phyloP scores from a whole-genome alignment of 2,113 vertebrate genomes.

The Lepisosteus oculatus region DNA sequence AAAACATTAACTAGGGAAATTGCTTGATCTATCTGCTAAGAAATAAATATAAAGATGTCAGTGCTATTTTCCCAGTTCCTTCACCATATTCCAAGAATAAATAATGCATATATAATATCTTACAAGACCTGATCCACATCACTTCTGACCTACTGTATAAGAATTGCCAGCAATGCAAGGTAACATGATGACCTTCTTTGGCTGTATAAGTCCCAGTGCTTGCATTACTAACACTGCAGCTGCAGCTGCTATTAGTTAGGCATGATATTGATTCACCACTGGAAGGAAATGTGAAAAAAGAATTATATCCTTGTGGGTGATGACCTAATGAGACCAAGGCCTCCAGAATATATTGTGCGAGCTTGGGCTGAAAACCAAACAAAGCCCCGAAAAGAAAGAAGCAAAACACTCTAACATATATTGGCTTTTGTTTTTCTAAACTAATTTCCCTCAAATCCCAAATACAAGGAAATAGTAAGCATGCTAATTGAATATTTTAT shows the following conservation, averaged over 20 bases:
- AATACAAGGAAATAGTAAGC: too few species aligned
- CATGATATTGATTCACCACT: background rate
- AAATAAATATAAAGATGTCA: too few species aligned
- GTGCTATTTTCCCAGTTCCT: background rate
- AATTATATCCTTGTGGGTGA: background rate
- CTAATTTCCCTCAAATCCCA: too few species aligned
- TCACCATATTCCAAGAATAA: slow-evolving; percentile 13
- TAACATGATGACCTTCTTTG: slow-evolving; percentile 10
- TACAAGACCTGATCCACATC: slow-evolving; percentile 10
- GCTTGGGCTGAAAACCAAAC: background rate
- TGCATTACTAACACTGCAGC: slow-evolving; percentile 1
- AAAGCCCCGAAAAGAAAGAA: slow-evolving; percentile 1
- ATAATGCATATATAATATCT: background rate
- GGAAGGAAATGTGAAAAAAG: background rate
- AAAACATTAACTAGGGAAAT: too few species aligned
- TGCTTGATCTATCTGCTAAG: background rate
- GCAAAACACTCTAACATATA: background rate
- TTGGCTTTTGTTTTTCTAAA: too few species aligned
- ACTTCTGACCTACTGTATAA: background rate
- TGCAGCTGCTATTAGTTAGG: background rate
- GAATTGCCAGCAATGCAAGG: background rate
- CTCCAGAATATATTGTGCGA: background rate
- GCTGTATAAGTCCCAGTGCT: background rate
- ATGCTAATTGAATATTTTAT: too few species aligned
- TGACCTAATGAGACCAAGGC: background rate